Evolutionary conservation across 2,113 vertebrate species (phyloP).

Genomic region (Chaetops frenatus): DNA sequence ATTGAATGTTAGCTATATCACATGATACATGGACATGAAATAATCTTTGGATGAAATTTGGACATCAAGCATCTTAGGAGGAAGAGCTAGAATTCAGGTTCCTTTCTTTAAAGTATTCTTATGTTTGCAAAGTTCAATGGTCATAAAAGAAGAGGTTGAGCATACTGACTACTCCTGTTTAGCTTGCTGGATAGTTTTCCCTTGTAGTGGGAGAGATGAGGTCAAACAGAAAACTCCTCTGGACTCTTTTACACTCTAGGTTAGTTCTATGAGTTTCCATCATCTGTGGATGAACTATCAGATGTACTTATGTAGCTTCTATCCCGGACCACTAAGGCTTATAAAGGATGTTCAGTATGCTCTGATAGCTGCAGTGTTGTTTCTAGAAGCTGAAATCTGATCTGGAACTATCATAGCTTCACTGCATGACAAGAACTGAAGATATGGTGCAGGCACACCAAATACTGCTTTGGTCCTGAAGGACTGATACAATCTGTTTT

Average conservation of each 20-base stretch:
- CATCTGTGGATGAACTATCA: background rate
- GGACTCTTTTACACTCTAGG: background rate
- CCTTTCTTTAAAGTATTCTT: background rate
- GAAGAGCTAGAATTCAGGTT: background rate
- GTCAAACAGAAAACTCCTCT: background rate
- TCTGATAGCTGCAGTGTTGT: background rate
- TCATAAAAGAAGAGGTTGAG: background rate
- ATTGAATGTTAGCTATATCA: background rate
- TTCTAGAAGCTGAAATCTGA: background rate
- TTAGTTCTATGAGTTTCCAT: background rate
- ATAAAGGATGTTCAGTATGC: background rate
- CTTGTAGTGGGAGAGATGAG: background rate
- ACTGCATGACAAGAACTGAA: background rate
- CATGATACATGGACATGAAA: background rate
- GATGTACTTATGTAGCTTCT: background rate
- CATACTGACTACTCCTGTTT: background rate
- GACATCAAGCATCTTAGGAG: background rate
- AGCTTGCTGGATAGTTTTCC: background rate
- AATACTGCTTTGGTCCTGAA: background rate
- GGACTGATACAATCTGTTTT: background rate
- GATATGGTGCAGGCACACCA: background rate
- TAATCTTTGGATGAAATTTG: background rate
- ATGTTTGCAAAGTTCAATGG: background rate
- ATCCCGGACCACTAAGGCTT: background rate
- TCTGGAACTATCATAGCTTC: background rate